Evolutionary conservation across 2,797 vertebrate genomes (phyloP), one percentile per base, ranked within the genome.

Genomic region (Eupleurogrammus muticus): DNA sequence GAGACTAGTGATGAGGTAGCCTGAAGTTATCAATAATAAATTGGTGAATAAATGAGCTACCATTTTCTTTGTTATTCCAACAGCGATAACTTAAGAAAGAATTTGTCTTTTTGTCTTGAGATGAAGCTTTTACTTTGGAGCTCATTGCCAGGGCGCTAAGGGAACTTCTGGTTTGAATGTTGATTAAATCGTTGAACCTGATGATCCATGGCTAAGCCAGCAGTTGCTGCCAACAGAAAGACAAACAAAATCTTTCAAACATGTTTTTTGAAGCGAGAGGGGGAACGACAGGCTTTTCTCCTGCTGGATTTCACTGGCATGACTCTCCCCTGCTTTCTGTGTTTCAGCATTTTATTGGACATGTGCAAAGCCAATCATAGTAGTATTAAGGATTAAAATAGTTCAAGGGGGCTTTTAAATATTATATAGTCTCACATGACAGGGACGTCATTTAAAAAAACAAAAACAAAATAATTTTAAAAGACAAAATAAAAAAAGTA

Each of bases 181-280:
- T 75, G 57, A 72, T 49, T 70, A 70, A 69, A 63, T 55, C 42
- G 62, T 10, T 69, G 35, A 62, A 68, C 51, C 40, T 44, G 50
- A 58, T 61, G 50, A 61, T 54, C 42, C 12, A 3, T 14, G 35
- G 35, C n/a, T 44, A 3, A 66, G 36, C 11, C 46, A 57, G 53
- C 28, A 6, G 28, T 28, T 28, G 28, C 28, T 3, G 28, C 28
- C 6, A 6, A 3, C 28, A 28, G 3, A 28, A 28, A 28, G 28
- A 28, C 28, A 28, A n/a, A n/a, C 28, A 3, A 24, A 55, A 48
- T 42, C 28, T 66, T 60, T 40, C 46, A 23, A 34, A 51, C 4
- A 11, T 49, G 10, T 47, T 5, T 21, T 57, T 53, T 48, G 10
- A 32, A 23, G 21, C 35, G 2, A 36, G 11, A 20, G 14, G 28